A percentile compares a stretch with the other conserved stretches of the same genome.
These are phyloP conservation scores for Clarias gariepinus DNA, from an alignment of 2,113 vertebrate species.

Conservation along the genomic window DNA sequence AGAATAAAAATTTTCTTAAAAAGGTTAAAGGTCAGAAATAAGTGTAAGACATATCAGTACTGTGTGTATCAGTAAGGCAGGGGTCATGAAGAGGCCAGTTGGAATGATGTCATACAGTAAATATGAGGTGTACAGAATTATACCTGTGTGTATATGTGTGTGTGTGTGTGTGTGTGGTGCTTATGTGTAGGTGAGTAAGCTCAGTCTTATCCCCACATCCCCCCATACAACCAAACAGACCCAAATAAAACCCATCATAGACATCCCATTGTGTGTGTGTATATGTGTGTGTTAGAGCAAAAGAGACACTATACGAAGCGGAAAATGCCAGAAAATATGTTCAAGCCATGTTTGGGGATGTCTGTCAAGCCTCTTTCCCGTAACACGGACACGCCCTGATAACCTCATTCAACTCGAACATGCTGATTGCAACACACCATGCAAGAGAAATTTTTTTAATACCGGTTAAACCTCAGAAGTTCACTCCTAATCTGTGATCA, in stretches of 20 bases:
- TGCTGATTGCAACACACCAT: neutral
- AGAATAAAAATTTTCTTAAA: neutral
- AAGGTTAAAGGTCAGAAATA: neutral
- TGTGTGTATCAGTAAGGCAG: neutral
- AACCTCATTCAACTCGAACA: constrained; percentile 2
- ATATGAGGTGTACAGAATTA: neutral
- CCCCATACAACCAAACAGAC: constrained; percentile 38
- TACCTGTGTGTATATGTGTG: neutral
- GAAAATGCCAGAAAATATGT: neutral
- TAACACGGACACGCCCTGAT: constrained; percentile 22
- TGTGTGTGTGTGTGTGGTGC: neutral
- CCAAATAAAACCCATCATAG: constrained; percentile 55
- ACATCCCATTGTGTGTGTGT: constrained; percentile 13
- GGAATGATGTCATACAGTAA: constrained; percentile 23
- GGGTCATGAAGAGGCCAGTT: constrained; percentile 34
- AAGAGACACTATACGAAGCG: neutral
- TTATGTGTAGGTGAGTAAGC: constrained; percentile 43
- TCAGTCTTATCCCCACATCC: constrained; percentile 38
- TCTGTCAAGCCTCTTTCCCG: constrained; percentile 24
- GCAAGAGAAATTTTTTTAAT: neutral
- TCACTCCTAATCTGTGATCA: neutral
- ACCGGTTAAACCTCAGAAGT: neutral
- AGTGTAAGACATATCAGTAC: neutral
- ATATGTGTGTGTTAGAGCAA: neutral
- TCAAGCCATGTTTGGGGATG: constrained; percentile 5